A percentile compares a stretch with the other conserved stretches of the same genome.
phyloP scores from a whole-genome alignment of 2,113 vertebrate species.

The Petrocephalus microphthalmus region DNA sequence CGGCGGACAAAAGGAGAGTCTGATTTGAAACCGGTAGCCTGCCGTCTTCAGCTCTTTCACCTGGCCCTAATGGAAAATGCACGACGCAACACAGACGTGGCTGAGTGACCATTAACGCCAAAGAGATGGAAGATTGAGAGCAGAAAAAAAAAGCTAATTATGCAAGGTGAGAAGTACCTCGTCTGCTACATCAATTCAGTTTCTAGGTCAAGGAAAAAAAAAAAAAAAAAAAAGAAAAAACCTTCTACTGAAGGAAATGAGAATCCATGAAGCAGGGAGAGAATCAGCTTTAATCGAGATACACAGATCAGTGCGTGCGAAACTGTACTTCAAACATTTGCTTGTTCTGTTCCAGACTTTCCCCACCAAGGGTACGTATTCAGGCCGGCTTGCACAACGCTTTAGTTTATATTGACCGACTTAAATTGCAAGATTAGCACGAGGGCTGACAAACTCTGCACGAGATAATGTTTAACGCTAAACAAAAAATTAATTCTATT shows the following conservation, averaged over 20 bases:
- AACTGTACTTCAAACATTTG: conserved; percentile 34
- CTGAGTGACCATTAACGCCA: conserved; percentile 21
- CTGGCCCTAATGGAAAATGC: conserved; percentile 7
- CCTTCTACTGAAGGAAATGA: conserved; percentile 2
- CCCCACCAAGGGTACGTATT: background rate
- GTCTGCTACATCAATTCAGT: conserved; percentile 23
- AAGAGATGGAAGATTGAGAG: conserved; percentile 19
- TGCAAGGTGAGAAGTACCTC: conserved; percentile 26
- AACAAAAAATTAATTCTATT: conserved; percentile 13
- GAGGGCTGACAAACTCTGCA: conserved; percentile 19
- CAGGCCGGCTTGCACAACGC: conserved; percentile 1
- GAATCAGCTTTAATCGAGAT: conserved; percentile 9
- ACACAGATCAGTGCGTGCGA: conserved; percentile 16
- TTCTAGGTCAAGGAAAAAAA: conserved; percentile 16
- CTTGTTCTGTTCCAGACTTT: conserved; percentile 21
- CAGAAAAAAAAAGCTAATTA: conserved; percentile 26
- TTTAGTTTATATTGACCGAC: conserved; percentile 5
- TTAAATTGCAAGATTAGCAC: conserved; percentile 1
- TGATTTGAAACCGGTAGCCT: conserved; percentile 6
- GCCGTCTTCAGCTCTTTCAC: background rate
- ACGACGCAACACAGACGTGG: conserved; percentile 1
- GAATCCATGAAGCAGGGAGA: background rate
- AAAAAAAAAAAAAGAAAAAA: background rate
- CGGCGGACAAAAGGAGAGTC: background rate
- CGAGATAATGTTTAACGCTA: conserved; percentile 21